A percentile compares a stretch with the other conserved stretches of the same genome.
These are phyloP conservation scores for Didymodactylos carnosus DNA, from an alignment of 2,888 invertebrate genomes.

Conservation along the genomic window DNA sequence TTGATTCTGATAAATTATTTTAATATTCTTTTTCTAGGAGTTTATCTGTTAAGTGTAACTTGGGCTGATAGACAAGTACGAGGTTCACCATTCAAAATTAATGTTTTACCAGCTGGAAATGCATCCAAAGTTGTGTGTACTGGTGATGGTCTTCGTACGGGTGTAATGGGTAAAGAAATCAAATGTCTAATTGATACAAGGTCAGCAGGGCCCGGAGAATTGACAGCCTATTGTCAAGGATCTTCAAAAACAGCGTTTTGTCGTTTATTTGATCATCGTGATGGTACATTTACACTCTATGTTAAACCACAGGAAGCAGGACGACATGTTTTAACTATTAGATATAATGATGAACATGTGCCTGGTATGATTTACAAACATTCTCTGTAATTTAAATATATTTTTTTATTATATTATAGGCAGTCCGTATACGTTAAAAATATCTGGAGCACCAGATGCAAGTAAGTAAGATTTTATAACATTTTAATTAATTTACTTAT, in stretches of 20 bases:
- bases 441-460: slow-evolving; percentile 6
- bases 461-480: no score
- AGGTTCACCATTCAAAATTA: slow-evolving; percentile 55
- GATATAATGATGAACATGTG: slow-evolving; percentile 46
- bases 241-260: slow-evolving; percentile 82
- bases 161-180: slow-evolving; percentile 84
- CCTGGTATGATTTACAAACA: no score
- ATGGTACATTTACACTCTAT: slow-evolving; percentile 78
- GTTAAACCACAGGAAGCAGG: slow-evolving; percentile 90
- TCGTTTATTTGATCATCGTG: slow-evolving; percentile 86
- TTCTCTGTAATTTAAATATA: no score
- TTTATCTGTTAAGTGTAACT: slow-evolving; percentile 61
- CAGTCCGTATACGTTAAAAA: slow-evolving; percentile 17
- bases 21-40: no score
- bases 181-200: slow-evolving; percentile 90
- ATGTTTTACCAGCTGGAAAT: slow-evolving; percentile 18
- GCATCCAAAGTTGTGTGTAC: slow-evolving; percentile 48
- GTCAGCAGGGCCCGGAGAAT: slow-evolving; percentile 67
- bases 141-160: slow-evolving; percentile 74
- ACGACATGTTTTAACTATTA: slow-evolving; percentile 71
- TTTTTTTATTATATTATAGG: no score
- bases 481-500: no score
- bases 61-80: slow-evolving; percentile 64
- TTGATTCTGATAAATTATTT: no score
- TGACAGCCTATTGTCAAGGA: slow-evolving; percentile 88